Conservation (phyloP, 2,888 invertebrate species). For the Norana najaformis region DNA sequence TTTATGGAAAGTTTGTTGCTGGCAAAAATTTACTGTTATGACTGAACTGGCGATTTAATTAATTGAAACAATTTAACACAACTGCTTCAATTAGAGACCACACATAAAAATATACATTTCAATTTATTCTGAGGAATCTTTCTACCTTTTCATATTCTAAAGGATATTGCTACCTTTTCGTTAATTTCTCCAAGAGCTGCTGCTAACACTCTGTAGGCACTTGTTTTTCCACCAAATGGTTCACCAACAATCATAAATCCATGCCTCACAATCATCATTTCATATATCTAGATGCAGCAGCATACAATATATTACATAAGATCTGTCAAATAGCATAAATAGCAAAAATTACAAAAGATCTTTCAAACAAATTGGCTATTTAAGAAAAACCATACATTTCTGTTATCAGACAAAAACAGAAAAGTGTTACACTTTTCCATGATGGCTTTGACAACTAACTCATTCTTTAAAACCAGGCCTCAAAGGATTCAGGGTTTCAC, state of each 20-base stretch:
- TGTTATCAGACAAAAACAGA: neutral
- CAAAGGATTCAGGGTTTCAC: neutral
- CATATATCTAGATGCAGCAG: slow-evolving; percentile 65
- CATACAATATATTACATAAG: neutral
- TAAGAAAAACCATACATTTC: slow-evolving; percentile 15
- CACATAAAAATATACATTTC: neutral
- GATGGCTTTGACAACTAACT: neutral
- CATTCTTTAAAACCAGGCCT: neutral
- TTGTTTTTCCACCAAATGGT: slow-evolving; percentile 65
- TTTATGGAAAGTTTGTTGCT: no score
- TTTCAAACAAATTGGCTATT: neutral
- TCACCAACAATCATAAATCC: slow-evolving; percentile 67
- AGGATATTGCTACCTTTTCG: slow-evolving; percentile 68
- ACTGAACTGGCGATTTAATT: no score
- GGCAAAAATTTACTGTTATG: no score
- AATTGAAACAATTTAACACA: neutral
- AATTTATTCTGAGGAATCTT: neutral
- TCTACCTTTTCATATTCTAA: neutral
- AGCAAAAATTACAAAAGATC: neutral
- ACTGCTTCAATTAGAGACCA: neutral
- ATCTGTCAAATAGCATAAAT: neutral
- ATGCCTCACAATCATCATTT: slow-evolving; percentile 66
- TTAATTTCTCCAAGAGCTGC: slow-evolving; percentile 75
- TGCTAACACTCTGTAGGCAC: slow-evolving; percentile 77
- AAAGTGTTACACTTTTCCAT: neutral